A percentile compares a stretch with the other conserved stretches of the same genome.
These are phyloP conservation scores for Ptychobarbus kaznakovi DNA, from an alignment of 2,797 vertebrate genomes.

Conservation along the genomic window DNA sequence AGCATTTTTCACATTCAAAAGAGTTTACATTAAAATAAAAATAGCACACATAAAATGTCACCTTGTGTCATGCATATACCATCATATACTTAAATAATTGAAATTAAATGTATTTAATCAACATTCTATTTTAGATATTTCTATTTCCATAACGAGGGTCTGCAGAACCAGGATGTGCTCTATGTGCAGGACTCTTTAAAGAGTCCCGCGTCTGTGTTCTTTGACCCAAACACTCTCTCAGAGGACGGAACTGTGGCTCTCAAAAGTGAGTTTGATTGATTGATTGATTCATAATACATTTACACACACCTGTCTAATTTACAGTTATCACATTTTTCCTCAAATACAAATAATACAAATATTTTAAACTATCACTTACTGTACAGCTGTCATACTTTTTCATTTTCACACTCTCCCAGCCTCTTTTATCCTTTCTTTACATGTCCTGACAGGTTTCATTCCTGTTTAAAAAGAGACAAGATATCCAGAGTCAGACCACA, in stretches of 20 bases:
- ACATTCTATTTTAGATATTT: conserved; percentile 72
- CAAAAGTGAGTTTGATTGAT: conserved; percentile 69
- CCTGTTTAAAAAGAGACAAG: neutral
- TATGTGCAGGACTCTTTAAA: conserved; percentile 79
- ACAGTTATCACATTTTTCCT: no score
- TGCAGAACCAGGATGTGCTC: conserved; percentile 80
- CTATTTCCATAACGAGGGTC: conserved; percentile 79
- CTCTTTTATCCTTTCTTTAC: neutral
- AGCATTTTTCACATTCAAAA: neutral
- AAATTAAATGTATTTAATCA: neutral
- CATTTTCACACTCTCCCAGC: neutral
- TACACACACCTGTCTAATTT: neutral
- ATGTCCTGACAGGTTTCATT: neutral
- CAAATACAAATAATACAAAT: no score
- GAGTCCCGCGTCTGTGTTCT: conserved; percentile 70
- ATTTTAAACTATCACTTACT: no score
- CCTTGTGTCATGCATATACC: neutral
- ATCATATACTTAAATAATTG: neutral
- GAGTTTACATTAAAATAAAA: neutral
- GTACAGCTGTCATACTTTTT: neutral
- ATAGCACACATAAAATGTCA: no score
- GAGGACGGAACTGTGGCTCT: conserved; percentile 81
- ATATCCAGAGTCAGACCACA: neutral
- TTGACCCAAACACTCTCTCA: conserved; percentile 79
- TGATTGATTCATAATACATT: neutral